Evolutionary conservation across 2,888 invertebrate genomes (phyloP).

Genomic region (Corbicula japonica): DNA sequence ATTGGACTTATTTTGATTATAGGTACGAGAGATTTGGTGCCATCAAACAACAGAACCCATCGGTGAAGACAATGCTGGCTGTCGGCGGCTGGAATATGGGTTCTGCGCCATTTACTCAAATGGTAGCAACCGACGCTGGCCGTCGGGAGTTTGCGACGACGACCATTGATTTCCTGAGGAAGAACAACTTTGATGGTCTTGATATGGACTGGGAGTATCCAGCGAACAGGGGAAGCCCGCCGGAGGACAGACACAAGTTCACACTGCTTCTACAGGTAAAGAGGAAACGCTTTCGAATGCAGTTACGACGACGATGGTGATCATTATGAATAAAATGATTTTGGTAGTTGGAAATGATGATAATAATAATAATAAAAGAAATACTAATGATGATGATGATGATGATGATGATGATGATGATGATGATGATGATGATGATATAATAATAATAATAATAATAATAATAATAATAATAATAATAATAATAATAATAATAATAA

Average conservation of each 20-base stretch:
- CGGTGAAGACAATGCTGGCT: constrained; percentile 93
- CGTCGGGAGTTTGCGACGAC: constrained; percentile 75
- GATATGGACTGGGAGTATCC: constrained; percentile 99
- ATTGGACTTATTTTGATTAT: too few species aligned
- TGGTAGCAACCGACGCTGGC: constrained; percentile 74
- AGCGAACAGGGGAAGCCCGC: constrained; percentile 80
- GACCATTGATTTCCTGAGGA: constrained; percentile 73
- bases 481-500: too few species aligned
- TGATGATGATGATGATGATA: too few species aligned
- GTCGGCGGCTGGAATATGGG: constrained; percentile 98
- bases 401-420: too few species aligned
- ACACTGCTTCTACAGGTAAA: constrained; percentile 73
- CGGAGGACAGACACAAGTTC: constrained; percentile 79
- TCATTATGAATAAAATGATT: too few species aligned
- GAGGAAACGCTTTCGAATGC: too few species aligned
- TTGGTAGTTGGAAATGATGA: too few species aligned
- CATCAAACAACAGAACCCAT: constrained; percentile 89
- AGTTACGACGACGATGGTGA: too few species aligned
- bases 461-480: too few species aligned
- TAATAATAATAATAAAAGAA: too few species aligned
- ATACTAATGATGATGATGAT: too few species aligned
- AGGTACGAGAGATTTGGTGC: constrained; percentile 92
- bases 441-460: too few species aligned
- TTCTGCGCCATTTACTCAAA: constrained; percentile 88
- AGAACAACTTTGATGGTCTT: constrained; percentile 91